Base-by-base conservation (phyloP, 2,113 vertebrate species). In the Erythrocercus mccallii region DNA sequence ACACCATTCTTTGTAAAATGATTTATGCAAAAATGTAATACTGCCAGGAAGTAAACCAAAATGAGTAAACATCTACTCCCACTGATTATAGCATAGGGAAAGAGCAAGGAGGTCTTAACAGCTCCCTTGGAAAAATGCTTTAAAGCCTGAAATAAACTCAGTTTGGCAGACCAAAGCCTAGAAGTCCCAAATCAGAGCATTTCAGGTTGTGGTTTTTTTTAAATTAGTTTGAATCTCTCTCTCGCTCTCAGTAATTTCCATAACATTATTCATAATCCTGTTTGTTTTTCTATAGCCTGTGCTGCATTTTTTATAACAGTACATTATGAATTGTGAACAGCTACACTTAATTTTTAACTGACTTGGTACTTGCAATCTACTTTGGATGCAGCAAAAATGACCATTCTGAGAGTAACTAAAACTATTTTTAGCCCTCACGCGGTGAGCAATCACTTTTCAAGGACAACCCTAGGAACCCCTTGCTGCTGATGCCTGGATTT, bases 401-500 rank as follows among this genome's bases (percentile, higher is more conserved):
- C 20, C 31, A 70, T 27, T 71, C 30, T 47, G n/a, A 68, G 40
- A 57, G 6, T 5, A 68, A n/a, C 8, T 11, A 71, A 69, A 78
- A 61, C 1, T 5, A 38, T 24, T 78, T 61, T 70, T 31, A 62
- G 14, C 22, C 15, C 9, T 89, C 33, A 44, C 30, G 15, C 31
- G 53, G 20, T 2, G 3, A 74, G 4, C 3, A 86, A 53, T 15
- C 8, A 10, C 11, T 28, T 19, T 22, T 72, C 18, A 86, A 37
- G 31, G 28, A 18, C 20, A 40, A 5, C 1, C 4, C 13, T 31
- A 6, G 6, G 13, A 42, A 27, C 1, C 7, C 11, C 38, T 65
- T 33, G 7, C 8, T 16, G 13, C 17, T 30, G n/a, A 17, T 35
- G 5, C 19, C 40, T 28, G 11, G 10, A 28, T 83, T 77, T 45